Conservation (phyloP, 2,888 invertebrate species). For the Ennomos erosarius region DNA sequence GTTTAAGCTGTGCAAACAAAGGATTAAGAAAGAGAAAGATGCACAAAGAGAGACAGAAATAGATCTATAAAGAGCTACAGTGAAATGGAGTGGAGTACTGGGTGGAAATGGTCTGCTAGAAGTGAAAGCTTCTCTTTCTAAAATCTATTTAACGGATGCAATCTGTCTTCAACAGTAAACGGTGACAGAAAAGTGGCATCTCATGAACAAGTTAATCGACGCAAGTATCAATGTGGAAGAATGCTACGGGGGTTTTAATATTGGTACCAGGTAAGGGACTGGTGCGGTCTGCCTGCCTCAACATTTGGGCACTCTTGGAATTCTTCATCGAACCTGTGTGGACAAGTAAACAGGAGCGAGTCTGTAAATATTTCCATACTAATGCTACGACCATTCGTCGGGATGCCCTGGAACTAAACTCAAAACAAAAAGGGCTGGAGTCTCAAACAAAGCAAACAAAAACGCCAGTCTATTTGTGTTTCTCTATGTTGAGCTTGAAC, state of each 20-base stretch:
- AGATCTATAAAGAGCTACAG: conserved; percentile 40
- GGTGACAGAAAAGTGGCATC: conserved; percentile 57
- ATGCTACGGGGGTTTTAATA: conserved; percentile 74
- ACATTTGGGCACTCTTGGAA: conserved; percentile 88
- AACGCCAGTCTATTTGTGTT: conserved; percentile 48
- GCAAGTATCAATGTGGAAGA: conserved; percentile 65
- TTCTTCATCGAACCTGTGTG: conserved; percentile 87
- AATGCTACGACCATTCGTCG: conserved; percentile 51
- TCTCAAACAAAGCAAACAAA: conserved; percentile 57
- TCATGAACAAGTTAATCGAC: conserved; percentile 66
- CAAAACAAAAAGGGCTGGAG: conserved; percentile 45
- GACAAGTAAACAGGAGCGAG: conserved; percentile 79
- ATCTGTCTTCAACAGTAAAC: conserved; percentile 66
- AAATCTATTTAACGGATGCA: conserved; percentile 53
- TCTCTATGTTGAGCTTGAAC: conserved; percentile 44
- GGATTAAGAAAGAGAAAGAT: conserved; percentile 46
- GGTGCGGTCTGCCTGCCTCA: conserved; percentile 87
- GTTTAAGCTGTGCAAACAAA: conserved; percentile 76
- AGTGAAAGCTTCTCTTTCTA: conserved; percentile 44
- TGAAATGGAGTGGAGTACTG: conserved; percentile 21
- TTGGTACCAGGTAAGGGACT: conserved; percentile 86
- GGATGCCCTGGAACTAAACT: conserved; percentile 48
- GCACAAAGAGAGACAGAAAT: conserved; percentile 32
- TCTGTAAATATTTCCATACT: conserved; percentile 65
- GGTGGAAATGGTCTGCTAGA: conserved; percentile 30